Percentiles rank a stretch among this genome's conserved stretches.
Evolutionary conservation across 2,888 invertebrate genomes (phyloP).

Genomic region (Drosophila putrida): DNA sequence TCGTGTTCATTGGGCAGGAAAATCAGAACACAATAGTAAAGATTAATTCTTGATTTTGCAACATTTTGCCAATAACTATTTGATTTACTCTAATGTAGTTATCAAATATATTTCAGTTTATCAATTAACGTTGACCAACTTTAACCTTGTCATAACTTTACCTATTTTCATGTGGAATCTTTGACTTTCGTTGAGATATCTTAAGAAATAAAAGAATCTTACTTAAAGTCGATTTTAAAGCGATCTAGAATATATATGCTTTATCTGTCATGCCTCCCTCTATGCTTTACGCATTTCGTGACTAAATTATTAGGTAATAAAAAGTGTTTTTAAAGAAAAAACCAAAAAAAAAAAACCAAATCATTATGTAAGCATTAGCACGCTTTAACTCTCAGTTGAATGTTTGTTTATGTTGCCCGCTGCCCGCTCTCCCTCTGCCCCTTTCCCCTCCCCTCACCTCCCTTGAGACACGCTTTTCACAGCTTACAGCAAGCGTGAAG

Average conservation of each 20-base stretch:
- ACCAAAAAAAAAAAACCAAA: slow-evolving; percentile 28
- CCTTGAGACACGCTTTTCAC: slow-evolving; percentile 28
- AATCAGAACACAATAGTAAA: background rate
- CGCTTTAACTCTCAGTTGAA: slow-evolving; percentile 55
- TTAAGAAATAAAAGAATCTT: too few species aligned
- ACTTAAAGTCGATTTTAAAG: too few species aligned
- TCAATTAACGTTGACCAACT: too few species aligned
- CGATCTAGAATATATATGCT: too few species aligned
- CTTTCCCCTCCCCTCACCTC: background rate
- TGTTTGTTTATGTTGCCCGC: slow-evolving; percentile 16
- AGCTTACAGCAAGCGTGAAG: slow-evolving; percentile 60
- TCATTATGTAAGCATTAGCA: slow-evolving; percentile 69
- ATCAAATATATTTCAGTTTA: too few species aligned
- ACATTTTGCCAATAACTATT: background rate
- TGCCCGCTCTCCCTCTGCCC: background rate
- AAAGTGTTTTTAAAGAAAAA: slow-evolving; percentile 9
- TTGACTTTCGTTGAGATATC: too few species aligned
- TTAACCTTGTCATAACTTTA: too few species aligned
- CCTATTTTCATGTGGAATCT: too few species aligned
- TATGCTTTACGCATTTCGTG: too few species aligned
- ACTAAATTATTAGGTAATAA: slow-evolving; percentile 16
- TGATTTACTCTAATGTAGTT: too few species aligned
- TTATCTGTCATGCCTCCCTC: too few species aligned
- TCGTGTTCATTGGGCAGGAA: slow-evolving; percentile 23
- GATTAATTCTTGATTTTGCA: background rate